Evolutionary conservation across 2,888 invertebrate species (phyloP).

Genomic region (Mimachlamys varia): DNA sequence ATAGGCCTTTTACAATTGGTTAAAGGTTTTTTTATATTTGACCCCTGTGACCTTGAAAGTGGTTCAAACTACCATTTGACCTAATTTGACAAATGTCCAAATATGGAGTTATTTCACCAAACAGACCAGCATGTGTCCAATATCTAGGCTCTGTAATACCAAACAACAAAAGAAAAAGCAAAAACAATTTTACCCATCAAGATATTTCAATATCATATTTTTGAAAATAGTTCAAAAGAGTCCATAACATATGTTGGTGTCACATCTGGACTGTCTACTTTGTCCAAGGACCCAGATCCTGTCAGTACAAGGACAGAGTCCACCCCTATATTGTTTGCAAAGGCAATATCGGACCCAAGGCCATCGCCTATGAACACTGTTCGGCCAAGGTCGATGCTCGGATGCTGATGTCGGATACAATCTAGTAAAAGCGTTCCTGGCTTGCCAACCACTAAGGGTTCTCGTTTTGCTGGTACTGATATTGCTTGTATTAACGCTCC

Average conservation of each 20-base stretch:
- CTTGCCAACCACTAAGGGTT: conserved; percentile 71
- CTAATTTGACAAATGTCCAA: too few species aligned
- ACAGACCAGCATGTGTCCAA: too few species aligned
- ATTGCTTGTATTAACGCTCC: conserved; percentile 69
- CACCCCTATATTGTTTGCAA: conserved; percentile 69
- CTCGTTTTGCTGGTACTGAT: conserved; percentile 58
- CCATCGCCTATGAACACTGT: conserved; percentile 74
- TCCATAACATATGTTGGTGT: conserved; percentile 62
- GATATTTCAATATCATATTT: neutral
- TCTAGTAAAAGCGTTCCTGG: conserved; percentile 66
- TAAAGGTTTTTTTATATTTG: too few species aligned
- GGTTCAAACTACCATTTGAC: too few species aligned
- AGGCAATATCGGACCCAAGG: conserved; percentile 68
- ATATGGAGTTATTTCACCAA: too few species aligned
- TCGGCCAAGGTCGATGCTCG: conserved; percentile 55
- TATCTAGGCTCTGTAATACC: too few species aligned
- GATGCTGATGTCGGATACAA: conserved; percentile 62
- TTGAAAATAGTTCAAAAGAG: conserved; percentile 52
- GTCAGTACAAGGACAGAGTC: conserved; percentile 71
- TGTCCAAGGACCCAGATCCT: conserved; percentile 58
- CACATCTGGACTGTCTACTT: conserved; percentile 55
- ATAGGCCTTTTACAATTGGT: too few species aligned
- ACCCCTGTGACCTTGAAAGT: too few species aligned
- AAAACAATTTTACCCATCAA: too few species aligned
- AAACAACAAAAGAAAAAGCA: too few species aligned